Percentiles rank a stretch among this genome's conserved stretches.
These are phyloP conservation scores for Tangara arthus DNA, from an alignment of 2,797 vertebrate genomes.

Conservation along the genomic window DNA sequence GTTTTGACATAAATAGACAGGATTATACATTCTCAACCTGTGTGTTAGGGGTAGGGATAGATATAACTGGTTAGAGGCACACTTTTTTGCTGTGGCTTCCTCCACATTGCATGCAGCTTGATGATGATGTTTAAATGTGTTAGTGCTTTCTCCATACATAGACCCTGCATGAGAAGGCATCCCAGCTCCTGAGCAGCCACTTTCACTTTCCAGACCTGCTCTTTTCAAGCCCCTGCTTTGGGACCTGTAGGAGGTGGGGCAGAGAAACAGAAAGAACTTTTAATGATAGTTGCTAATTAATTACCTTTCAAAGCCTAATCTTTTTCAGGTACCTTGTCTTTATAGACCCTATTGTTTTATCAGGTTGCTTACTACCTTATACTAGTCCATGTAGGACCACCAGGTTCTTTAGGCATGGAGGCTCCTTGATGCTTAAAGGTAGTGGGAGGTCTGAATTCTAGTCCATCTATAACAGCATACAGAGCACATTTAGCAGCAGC, in stretches of 20 bases:
- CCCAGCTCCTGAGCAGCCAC: not conserved
- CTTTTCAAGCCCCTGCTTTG: not conserved
- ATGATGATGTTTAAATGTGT: not conserved
- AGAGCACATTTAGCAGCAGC: not conserved
- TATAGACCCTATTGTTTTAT: not conserved
- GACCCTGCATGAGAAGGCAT: not conserved
- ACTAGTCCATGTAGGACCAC: not conserved
- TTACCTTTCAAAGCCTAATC: not conserved
- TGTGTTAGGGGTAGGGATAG: not conserved
- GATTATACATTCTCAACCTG: not conserved
- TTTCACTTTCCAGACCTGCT: not conserved
- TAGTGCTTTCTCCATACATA: not conserved
- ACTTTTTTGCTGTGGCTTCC: not conserved
- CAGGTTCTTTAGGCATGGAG: not conserved
- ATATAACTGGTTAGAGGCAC: not conserved
- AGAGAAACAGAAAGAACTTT: not conserved
- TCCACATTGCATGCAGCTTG: not conserved
- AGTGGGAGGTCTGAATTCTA: not conserved
- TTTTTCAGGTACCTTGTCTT: not conserved
- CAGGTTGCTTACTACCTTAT: not conserved
- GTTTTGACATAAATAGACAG: not conserved
- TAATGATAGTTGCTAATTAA: not conserved
- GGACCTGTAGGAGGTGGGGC: not conserved
- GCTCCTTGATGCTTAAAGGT: not conserved
- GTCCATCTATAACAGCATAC: not conserved